Percentiles rank a stretch among this genome's conserved stretches.
Conservation (phyloP, 2,888 invertebrate species). For the Eupithecia dodoneata region DNA sequence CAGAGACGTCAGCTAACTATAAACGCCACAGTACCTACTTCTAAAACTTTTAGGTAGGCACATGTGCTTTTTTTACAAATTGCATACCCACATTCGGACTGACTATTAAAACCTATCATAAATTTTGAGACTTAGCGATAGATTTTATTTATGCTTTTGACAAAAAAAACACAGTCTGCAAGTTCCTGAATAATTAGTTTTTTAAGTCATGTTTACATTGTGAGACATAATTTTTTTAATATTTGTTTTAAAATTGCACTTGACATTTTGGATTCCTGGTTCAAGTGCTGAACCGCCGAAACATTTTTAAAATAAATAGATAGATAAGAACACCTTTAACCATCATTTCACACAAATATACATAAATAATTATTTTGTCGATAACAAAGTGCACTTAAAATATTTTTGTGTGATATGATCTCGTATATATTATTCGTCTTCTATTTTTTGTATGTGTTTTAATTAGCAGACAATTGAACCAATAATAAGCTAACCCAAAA, state of each 20-base stretch:
- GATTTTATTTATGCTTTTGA: background rate
- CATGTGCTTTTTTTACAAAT: background rate
- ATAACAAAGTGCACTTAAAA: constrained; percentile 9
- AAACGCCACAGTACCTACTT: too few relatives aligned
- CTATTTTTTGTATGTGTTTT: background rate
- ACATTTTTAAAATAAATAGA: background rate
- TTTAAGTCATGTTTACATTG: background rate
- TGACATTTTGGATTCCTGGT: constrained; percentile 5
- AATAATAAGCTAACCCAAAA: background rate
- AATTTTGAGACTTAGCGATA: background rate
- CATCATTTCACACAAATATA: background rate
- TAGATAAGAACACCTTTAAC: background rate
- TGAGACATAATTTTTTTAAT: background rate
- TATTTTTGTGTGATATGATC: background rate
- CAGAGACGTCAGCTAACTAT: too few relatives aligned
- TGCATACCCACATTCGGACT: background rate
- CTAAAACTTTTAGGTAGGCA: too few relatives aligned
- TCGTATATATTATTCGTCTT: background rate
- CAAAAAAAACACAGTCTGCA: background rate
- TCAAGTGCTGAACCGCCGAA: background rate
- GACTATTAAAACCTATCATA: background rate
- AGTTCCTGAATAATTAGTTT: background rate
- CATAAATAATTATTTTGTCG: background rate
- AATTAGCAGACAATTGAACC: background rate
- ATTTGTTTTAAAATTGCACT: background rate